These are phyloP conservation scores for Charina bottae DNA, from an alignment of 2,113 vertebrate species.

Conservation along the genomic window DNA sequence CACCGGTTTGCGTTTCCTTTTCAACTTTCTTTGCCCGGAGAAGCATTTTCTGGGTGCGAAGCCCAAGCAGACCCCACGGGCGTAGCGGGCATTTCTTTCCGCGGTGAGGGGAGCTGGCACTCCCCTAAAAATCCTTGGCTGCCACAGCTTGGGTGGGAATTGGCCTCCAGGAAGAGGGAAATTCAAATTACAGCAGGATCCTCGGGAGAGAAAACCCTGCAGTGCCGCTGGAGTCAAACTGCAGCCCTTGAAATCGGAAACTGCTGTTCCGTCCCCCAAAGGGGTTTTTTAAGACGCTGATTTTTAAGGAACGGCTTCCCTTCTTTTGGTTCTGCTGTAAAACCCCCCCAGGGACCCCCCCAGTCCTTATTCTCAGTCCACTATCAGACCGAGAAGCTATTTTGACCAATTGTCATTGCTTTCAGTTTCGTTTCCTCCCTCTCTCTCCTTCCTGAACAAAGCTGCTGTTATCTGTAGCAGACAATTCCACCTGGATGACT, in stretches of 20 bases:
- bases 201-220: not conserved
- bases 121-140: not conserved
- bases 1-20: not conserved
- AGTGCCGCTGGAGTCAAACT: not conserved
- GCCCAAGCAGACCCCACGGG: not conserved
- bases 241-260: not conserved
- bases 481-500: no score
- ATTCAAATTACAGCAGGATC: constrained; percentile 6
- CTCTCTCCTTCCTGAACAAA: not conserved
- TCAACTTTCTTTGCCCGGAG: not conserved
- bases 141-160: not conserved
- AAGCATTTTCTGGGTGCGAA: not conserved
- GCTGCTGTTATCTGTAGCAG: no score
- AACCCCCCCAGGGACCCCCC: not conserved
- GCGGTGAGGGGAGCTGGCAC: not conserved
- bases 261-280: no score
- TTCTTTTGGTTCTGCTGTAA: no score
- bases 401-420: not conserved
- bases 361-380: no score
- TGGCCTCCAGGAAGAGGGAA: not conserved
- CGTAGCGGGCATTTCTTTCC: no score
- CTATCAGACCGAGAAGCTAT: not conserved
- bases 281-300: not conserved
- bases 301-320: not conserved
- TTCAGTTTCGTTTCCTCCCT: not conserved